Base-by-base conservation (phyloP, 2,888 invertebrate genomes). In the Eubasilissa splendida region DNA sequence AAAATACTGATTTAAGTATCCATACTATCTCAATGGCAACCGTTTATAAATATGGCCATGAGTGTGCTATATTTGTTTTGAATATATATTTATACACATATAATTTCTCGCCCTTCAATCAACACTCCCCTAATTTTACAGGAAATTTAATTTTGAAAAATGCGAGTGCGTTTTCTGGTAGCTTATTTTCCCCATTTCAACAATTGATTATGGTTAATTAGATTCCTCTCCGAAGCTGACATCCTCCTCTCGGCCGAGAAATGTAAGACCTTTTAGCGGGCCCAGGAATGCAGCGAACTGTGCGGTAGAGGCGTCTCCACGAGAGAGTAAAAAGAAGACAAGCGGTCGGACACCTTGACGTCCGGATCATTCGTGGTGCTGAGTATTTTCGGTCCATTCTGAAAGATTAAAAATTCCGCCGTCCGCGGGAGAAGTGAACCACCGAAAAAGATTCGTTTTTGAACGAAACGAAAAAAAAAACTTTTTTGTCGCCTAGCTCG, bases 181-280 rank as follows among this genome's bases (percentile, higher is more conserved):
- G 54, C 31, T 70, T 70, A 70, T 70, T 70, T 70, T 70, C 12
- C 54, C 54, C 53, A 53, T 53, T 70, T 22, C 53, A 70, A 42
- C 63, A 74, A 59, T 74, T 74, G 74, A 59, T 59, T 59, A 59
- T 50, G 50, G 8, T 74, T 74, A 74, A 74, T 74, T 33, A 74
- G 74, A 74, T 74, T 8, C 50, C 52, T 74, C 58, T 33, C n/a
- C 74, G 33, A 11, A 58, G 59, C 42, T 58, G 74, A 74, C 74
- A 31, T 59, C 59, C 50, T 31, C 58, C 50, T 12, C 60, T 52
- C 60, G 56, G 52, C 5, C n/a, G 31, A 52, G 63, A 53, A 53
- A 76, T 63, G 63, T n/a, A 14, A n/a, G 14, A 76, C 63, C 52
- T 76, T 76, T 63, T 76, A 63, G 52, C 53, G 22, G 63, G n/a